Base-by-base conservation (phyloP, 2,888 invertebrate genomes). In the Mylabris sibirica region DNA sequence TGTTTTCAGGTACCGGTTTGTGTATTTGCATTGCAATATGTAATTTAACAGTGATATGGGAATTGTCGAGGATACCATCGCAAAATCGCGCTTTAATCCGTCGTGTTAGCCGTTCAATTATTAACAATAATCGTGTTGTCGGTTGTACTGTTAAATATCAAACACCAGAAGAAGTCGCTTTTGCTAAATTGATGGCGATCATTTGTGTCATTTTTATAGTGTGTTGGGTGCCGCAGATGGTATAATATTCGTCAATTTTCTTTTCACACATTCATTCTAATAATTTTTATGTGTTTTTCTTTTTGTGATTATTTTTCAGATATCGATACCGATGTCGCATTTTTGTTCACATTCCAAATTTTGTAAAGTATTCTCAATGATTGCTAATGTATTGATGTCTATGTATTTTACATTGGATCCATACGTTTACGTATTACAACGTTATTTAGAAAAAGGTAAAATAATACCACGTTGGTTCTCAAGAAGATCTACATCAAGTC, bases 211-310 rank as follows among this genome's bases (percentile, higher is more conserved):
- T 93, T 34, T 95, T 95, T 83, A 91, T 95, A 79, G 85, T 92
- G 59, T 95, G 94, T 85, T 96, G 95, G 95, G 88, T 94, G 86
- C 95, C 95, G 26, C 94, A 95, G 85, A 91, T 95, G 92, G 95
- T 95, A 81, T 88, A 76, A n/a, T 59, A 75, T 69, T 8, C 57
- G 63, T 59, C 24, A n/a, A 63, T 44, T 49, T 63, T 41, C 34
- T n/a, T 41, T 62, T 24, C 5, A 17, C 44, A 22, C 38, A 38
- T 38, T 62, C 34, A 57, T 34, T 44, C 57, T 57, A 57, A 57
- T 26, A 26, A 5, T 2, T 17, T 53, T 53, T 20, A 44, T 17
- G 17, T 44, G 44, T 22, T 53, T 17, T 22, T 53, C 1, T 53
- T 53, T 63, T 64, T 66, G 75, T 60, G 64, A 67, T 68, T 34